Conservation (phyloP, 2,113 vertebrate species). For the Bubo scandiacus region DNA sequence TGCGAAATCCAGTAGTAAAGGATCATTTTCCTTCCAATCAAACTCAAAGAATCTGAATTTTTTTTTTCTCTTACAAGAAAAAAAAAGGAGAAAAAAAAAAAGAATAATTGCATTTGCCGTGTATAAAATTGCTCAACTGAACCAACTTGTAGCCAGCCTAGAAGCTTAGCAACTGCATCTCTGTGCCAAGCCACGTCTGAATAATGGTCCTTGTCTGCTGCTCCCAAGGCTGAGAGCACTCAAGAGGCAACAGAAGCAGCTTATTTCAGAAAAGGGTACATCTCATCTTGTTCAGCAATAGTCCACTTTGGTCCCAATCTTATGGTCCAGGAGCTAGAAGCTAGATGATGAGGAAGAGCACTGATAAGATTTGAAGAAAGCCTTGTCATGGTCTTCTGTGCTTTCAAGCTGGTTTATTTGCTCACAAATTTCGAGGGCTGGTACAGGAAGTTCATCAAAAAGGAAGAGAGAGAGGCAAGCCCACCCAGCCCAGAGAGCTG, state of each 20-base stretch:
- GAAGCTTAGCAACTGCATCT: neutral
- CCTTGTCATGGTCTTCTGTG: neutral
- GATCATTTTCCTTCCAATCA: slow-evolving; percentile 36
- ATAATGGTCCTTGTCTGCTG: neutral
- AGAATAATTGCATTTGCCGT: neutral
- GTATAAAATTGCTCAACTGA: slow-evolving; percentile 36
- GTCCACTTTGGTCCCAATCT: neutral
- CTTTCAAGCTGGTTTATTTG: neutral
- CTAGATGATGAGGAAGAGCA: neutral
- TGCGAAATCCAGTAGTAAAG: slow-evolving; percentile 7
- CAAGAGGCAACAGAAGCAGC: neutral
- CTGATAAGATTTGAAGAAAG: neutral
- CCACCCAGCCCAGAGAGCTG: neutral
- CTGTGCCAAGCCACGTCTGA: slow-evolving; percentile 18
- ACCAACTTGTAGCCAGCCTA: neutral
- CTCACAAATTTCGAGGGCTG: neutral
- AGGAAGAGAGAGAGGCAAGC: neutral
- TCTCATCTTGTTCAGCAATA: neutral
- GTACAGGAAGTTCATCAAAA: neutral
- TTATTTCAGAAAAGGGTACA: neutral
- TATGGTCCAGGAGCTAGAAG: neutral
- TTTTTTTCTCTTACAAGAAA: neutral
- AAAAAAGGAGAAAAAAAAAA: too few species aligned
- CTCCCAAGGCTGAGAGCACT: neutral
- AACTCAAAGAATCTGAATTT: neutral